phyloP scores from a whole-genome alignment of 1,140 invertebrate species.

The Drosophila ironensis region DNA sequence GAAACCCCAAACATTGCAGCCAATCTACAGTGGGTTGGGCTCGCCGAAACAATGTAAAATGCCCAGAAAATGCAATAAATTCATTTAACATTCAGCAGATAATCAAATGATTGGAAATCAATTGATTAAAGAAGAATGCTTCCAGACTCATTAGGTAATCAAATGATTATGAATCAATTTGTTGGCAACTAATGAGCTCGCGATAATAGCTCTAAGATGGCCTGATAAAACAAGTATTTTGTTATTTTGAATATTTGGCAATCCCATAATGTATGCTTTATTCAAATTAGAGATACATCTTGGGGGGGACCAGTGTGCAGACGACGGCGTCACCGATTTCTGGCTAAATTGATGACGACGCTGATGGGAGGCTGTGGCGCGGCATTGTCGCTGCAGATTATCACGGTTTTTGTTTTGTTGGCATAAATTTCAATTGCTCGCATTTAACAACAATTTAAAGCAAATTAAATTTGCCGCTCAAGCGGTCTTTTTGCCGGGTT shows the following conservation, averaged over 20 bases:
- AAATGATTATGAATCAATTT: too few species aligned
- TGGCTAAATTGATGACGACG: conserved; percentile 75
- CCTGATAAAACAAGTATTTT: too few species aligned
- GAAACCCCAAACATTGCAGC: conserved; percentile 11
- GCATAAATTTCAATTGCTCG: conserved; percentile 79
- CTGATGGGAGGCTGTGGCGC: conserved; percentile 22
- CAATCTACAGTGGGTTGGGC: neutral
- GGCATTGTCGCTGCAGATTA: conserved; percentile 50
- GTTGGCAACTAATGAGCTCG: too few species aligned
- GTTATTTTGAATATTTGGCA: neutral
- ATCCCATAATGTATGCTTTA: too few species aligned
- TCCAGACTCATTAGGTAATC: too few species aligned
- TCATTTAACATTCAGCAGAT: too few species aligned
- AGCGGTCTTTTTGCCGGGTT: too few species aligned
- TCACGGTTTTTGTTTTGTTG: conserved; percentile 57
- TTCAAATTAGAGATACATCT: neutral
- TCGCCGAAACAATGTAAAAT: neutral
- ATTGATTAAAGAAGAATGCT: neutral
- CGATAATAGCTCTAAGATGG: too few species aligned
- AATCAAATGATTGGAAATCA: neutral
- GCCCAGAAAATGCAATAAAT: neutral
- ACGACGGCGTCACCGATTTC: conserved; percentile 48
- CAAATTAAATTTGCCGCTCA: conserved; percentile 69
- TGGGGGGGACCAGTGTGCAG: neutral
- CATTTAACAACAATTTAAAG: conserved; percentile 79